Evolutionary conservation across 2,113 vertebrate genomes (phyloP).

Genomic region (Pseudonaja textilis): DNA sequence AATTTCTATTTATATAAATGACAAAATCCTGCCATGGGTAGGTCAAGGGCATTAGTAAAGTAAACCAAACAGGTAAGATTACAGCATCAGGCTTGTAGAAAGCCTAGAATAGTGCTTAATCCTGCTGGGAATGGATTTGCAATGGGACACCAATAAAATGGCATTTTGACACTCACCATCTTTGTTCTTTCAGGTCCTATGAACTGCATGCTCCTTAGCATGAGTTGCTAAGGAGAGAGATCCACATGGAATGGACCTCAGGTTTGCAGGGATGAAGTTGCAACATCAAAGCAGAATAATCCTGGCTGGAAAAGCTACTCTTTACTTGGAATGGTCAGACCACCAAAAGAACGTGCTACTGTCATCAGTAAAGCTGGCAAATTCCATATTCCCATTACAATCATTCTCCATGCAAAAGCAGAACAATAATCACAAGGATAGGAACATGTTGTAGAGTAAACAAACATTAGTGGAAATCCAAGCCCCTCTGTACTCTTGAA

Average conservation of each 20-base stretch:
- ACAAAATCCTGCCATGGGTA: not conserved
- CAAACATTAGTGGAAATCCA: not conserved
- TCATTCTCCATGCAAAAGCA: constrained; percentile 17
- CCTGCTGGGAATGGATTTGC: not conserved
- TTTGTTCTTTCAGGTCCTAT: constrained; percentile 38
- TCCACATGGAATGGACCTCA: fast-evolving
- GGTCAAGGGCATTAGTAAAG: not conserved
- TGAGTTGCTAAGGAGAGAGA: not conserved
- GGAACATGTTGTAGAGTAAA: not conserved
- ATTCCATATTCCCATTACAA: constrained; percentile 45
- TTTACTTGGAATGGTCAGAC: constrained; percentile 51
- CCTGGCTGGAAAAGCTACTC: constrained; percentile 34
- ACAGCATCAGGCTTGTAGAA: not conserved
- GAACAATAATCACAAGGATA: not conserved
- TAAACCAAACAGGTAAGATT: not conserved
- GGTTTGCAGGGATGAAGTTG: constrained; percentile 12
- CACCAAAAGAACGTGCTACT: not conserved
- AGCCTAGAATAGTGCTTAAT: not conserved
- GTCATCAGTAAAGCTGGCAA: constrained; percentile 11
- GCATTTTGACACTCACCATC: not conserved
- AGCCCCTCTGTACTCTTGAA: not conserved
- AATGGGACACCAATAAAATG: not conserved
- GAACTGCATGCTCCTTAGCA: not conserved
- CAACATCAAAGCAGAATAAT: not conserved
- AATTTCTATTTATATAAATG: not conserved